phyloP scores from a whole-genome alignment of 2,113 vertebrate species.

The Poicephalus meyeri region DNA sequence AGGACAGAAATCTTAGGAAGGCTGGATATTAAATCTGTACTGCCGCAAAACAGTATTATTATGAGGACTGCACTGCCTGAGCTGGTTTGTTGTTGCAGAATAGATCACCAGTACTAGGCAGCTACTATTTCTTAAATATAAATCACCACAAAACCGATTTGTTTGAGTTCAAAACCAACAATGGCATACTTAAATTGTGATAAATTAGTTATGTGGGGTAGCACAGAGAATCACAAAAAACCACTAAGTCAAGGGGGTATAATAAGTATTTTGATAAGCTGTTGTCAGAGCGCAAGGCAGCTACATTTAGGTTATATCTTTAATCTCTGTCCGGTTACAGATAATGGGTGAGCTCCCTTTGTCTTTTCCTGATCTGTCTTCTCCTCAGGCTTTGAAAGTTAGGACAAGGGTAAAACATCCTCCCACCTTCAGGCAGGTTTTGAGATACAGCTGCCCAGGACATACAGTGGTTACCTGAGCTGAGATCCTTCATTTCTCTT shows the following conservation, averaged over 20 bases:
- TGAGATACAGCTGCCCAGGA: neutral
- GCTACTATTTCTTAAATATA: conserved; percentile 36
- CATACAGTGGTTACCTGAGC: neutral
- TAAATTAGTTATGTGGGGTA: neutral
- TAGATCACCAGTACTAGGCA: neutral
- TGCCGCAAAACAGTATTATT: neutral
- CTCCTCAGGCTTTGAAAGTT: neutral
- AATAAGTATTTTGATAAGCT: conserved; percentile 21
- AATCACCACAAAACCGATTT: neutral
- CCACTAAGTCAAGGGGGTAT: neutral
- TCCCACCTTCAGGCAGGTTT: neutral
- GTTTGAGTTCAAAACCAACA: conserved; percentile 30
- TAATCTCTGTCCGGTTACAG: neutral
- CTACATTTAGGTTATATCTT: neutral
- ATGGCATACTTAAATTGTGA: neutral
- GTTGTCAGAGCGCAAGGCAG: neutral
- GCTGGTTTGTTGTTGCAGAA: conserved; percentile 33
- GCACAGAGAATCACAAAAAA: neutral
- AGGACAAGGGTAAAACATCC: neutral
- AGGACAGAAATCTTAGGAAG: neutral
- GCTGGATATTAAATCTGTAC: neutral
- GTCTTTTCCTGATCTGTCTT: neutral
- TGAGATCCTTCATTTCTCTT: neutral
- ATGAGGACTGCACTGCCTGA: neutral
- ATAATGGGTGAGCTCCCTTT: neutral